phyloP scores from a whole-genome alignment of 2,888 invertebrate species.

The Chloroclystis v-ata region DNA sequence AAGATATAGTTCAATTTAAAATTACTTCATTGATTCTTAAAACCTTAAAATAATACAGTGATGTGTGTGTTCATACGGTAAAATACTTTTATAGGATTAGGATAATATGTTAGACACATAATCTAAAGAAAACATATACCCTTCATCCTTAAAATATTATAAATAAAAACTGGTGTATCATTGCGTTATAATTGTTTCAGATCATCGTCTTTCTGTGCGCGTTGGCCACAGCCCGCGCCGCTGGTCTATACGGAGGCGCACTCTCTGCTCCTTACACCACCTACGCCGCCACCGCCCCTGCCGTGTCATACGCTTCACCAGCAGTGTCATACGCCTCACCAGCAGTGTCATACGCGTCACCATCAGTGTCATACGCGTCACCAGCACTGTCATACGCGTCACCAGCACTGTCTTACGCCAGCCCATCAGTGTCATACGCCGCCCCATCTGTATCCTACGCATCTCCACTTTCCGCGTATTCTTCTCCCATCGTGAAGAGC shows the following conservation, averaged over 20 bases:
- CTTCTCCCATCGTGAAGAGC: conserved; percentile 23
- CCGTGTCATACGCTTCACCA: conserved; percentile 23
- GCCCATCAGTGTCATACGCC: conserved; percentile 24
- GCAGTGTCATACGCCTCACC: conserved; percentile 21
- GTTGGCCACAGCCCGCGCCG: conserved; percentile 78
- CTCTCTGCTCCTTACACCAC: conserved; percentile 39
- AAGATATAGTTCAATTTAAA: too few relatives aligned
- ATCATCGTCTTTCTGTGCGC: conserved; percentile 75
- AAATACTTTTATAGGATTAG: too few relatives aligned
- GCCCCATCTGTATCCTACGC: conserved; percentile 34
- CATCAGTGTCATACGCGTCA: conserved; percentile 38
- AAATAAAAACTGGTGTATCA: too few relatives aligned
- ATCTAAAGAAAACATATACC: too few relatives aligned
- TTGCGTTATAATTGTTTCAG: conserved; percentile 41
- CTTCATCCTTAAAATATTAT: too few relatives aligned
- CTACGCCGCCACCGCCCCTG: conserved; percentile 43
- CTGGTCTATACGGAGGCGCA: conserved; percentile 54
- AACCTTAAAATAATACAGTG: too few relatives aligned
- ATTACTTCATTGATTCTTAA: too few relatives aligned
- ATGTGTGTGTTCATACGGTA: too few relatives aligned
- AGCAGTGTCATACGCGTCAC: conserved; percentile 30
- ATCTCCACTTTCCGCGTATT: conserved; percentile 26
- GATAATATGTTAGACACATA: too few relatives aligned
- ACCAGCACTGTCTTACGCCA: conserved; percentile 40
- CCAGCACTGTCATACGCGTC: conserved; percentile 53